Evolutionary conservation across 1,140 invertebrate genomes (phyloP), one percentile per base, ranked within the genome.

Genomic region (Pseudoatta argentina): DNA sequence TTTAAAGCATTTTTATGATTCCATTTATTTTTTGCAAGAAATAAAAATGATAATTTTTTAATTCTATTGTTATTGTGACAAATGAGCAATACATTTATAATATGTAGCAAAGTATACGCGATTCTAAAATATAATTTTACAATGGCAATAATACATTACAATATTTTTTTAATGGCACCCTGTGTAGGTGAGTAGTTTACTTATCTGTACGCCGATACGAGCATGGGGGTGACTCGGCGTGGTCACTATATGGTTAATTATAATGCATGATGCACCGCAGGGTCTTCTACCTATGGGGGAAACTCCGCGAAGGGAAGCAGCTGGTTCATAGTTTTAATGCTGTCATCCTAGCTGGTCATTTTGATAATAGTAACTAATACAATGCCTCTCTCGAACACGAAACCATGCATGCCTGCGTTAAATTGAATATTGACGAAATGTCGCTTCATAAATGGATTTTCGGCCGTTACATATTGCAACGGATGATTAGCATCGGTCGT

Each of bases 301-400:
- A 55, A 69, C 51, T 51, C 12, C 6, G 34, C 18, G 16, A 75
- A 83, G 86, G 86, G 89, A 87, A 86, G 87, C 89, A 91, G 89
- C 89, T 91, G 89, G 82, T 86, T 88, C 77, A 59, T 88, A 78
- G 55, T 83, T 90, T 88, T 86, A 90, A 86, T 88, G 88, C 82
- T 91, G 89, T 89, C 89, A 90, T 91, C 89, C 89, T 90, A 88
- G 78, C 87, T 91, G 77, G 89, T 91, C 77, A 88, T 91, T 91
- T 91, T 67, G 82, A 88, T 89, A 88, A 91, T 90, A 78, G 73
- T 88, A 90, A 86, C 89, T 77, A 90, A 91, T 91, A 87, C 67
- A 24, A 16, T 21, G 12, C 30, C 34, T 30, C 12, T 34, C 12
- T 34, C 34, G 30, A 44, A 18, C 8, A 30, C 44, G 39, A n/a